Base-by-base conservation (phyloP, 2,888 invertebrate genomes). In the Pteria penguin region DNA sequence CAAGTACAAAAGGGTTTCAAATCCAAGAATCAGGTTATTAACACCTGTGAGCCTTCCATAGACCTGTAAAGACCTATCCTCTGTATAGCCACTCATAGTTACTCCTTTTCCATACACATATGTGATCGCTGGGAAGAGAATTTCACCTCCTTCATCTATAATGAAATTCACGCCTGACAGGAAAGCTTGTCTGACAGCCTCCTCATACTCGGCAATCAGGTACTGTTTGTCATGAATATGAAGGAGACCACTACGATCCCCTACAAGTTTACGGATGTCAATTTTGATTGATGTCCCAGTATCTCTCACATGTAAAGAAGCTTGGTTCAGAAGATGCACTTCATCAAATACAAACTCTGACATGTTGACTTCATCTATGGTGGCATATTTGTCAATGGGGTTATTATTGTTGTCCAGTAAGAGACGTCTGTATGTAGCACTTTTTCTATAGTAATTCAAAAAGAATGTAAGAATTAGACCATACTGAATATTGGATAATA, bases 61-160 rank as follows among this genome's bases (percentile, higher is more conserved):
- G 45, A 85, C 73, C 26, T 78, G 63, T 27, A 88, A 36, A 24
- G 88, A 84, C 31, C 84, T 72, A 4, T 68, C 26, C 55, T 85
- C 86, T 18, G 79, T 66, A 24, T 65, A 73, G 14, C 77, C 80
- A 24, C 45, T 31, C 36, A 82, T 58, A 11, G 58, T 29, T 11
- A 83, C 83, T 27, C 87, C 87, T 52, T 75, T 79, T n/a, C 88
- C 88, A 75, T 87, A 86, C 1, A 87, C 63, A 70, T 86, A 87
- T 0, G 79, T 62, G 18, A 82, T 82, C 5, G 84, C 78, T 27
- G 88, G 86, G 22, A 87, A 72, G 31, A 82, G 72, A 1, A 85
- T 62, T 61, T 87, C 86, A 3, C 80, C 80, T 3, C 74, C 78
- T 24, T 76, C 69, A 75, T 87, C 86, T 8, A 81, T 32, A 45